Conservation (phyloP, 2,888 invertebrate species). For the Lycocerus yunnanus region DNA sequence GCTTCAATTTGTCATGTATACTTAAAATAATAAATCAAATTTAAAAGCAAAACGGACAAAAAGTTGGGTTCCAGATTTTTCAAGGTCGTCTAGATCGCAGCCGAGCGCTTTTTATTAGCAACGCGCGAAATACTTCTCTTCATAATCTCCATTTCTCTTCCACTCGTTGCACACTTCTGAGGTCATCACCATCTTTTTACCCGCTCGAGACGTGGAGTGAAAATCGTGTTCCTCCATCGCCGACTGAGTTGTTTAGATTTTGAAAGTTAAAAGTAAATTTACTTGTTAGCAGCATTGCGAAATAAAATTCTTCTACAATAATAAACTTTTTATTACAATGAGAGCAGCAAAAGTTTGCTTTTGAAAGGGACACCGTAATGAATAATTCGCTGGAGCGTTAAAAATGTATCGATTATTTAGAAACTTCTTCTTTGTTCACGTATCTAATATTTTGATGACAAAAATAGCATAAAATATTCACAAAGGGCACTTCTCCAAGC, state of each 20-base stretch:
- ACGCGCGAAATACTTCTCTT: constrained; percentile 11
- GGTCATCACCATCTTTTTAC: background rate
- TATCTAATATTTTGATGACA: background rate
- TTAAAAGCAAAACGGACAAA: constrained; percentile 22
- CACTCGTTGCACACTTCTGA: background rate
- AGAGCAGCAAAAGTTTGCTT: background rate
- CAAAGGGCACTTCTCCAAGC: background rate
- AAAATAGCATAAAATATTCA: background rate
- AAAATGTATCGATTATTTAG: background rate
- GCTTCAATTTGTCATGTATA: constrained; percentile 29
- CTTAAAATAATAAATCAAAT: constrained; percentile 27
- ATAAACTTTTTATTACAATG: background rate
- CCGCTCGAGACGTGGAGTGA: constrained; percentile 1
- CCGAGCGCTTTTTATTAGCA: constrained; percentile 14
- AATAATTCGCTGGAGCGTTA: background rate
- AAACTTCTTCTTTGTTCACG: background rate
- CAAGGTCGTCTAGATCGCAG: constrained; percentile 28
- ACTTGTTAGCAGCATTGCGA: background rate
- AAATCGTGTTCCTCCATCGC: background rate
- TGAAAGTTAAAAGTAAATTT: constrained; percentile 22
- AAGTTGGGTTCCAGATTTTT: constrained; percentile 24
- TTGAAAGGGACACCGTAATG: background rate
- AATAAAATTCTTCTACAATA: background rate
- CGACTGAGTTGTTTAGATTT: constrained; percentile 24
- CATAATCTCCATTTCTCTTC: constrained; percentile 9